Evolutionary conservation across 2,113 vertebrate genomes (phyloP).

Genomic region (Hypomesus transpacificus): DNA sequence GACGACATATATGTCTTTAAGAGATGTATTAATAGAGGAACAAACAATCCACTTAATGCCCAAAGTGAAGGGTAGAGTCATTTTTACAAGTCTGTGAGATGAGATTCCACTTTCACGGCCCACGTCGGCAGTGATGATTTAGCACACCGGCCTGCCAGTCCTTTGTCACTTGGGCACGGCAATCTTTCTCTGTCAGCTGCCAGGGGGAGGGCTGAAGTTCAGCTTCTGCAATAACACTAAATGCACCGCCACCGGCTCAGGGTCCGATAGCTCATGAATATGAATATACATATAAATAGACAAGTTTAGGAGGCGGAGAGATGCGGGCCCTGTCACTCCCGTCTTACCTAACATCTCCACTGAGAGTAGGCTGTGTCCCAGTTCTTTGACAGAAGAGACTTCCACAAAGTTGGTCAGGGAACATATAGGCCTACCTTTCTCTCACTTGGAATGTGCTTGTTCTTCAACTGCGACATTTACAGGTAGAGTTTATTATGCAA

Average conservation of each 20-base stretch:
- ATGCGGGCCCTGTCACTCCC: slow-evolving; percentile 67
- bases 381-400: slow-evolving; percentile 36
- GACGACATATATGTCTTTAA: slow-evolving; percentile 44
- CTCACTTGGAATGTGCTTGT: too few relatives aligned
- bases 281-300: slow-evolving; percentile 76
- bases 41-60: slow-evolving; percentile 68
- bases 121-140: slow-evolving; percentile 65
- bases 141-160: slow-evolving; percentile 61
- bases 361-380: slow-evolving; percentile 54
- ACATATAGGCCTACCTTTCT: neutral
- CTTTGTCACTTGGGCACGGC: slow-evolving; percentile 71
- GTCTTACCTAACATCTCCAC: slow-evolving; percentile 66
- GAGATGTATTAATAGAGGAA: slow-evolving; percentile 62
- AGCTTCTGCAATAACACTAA: slow-evolving; percentile 72
- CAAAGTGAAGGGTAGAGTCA: slow-evolving; percentile 63
- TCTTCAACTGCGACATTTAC: too few relatives aligned
- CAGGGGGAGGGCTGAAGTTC: slow-evolving; percentile 62
- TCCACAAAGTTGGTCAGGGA: slow-evolving; percentile 30
- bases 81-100: slow-evolving; percentile 64
- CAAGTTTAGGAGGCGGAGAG: slow-evolving; percentile 68
- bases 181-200: slow-evolving; percentile 73
- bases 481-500: too few relatives aligned
- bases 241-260: slow-evolving; percentile 61
- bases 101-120: slow-evolving; percentile 59
- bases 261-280: slow-evolving; percentile 74